Evolutionary conservation across 2,797 vertebrate genomes (phyloP).

Genomic region (Gymnoscopelus braueri): DNA sequence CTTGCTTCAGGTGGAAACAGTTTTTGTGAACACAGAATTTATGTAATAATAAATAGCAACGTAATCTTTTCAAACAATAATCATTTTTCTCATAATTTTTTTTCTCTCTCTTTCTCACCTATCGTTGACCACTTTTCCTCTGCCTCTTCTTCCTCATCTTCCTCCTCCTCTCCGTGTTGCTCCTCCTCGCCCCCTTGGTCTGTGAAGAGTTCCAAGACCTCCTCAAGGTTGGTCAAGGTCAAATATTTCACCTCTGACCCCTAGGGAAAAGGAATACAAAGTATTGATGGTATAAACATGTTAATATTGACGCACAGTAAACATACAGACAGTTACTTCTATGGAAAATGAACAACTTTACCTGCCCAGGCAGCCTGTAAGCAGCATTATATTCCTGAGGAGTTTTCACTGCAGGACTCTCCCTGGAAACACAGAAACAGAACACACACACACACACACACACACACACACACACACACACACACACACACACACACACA

Average conservation of each 20-base stretch:
- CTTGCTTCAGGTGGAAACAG: too few species aligned
- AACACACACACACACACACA: slow-evolving; percentile 2
- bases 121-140: slow-evolving; percentile 55
- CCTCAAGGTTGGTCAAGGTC: slow-evolving; percentile 81
- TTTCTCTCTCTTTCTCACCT: slow-evolving; percentile 47
- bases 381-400: slow-evolving; percentile 84
- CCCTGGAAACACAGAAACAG: slow-evolving; percentile 70
- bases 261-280: slow-evolving; percentile 60
- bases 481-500: slow-evolving; percentile 10
- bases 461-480: slow-evolving; percentile 13
- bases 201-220: slow-evolving; percentile 83
- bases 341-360: slow-evolving; percentile 52
- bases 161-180: slow-evolving; percentile 44
- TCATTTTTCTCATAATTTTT: not conserved
- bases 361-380: slow-evolving; percentile 87
- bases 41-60: too few species aligned
- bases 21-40: too few species aligned
- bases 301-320: too few species aligned
- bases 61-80: too few species aligned
- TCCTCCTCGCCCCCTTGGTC: slow-evolving; percentile 61
- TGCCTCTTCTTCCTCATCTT: slow-evolving; percentile 25
- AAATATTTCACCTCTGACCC: slow-evolving; percentile 84
- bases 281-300: too few species aligned
- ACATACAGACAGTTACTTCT: too few species aligned
- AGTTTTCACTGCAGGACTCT: slow-evolving; percentile 76